A percentile compares a stretch with the other conserved stretches of the same genome.
Conservation (phyloP, 2,797 vertebrate species). For the Enteromius radiatus region DNA sequence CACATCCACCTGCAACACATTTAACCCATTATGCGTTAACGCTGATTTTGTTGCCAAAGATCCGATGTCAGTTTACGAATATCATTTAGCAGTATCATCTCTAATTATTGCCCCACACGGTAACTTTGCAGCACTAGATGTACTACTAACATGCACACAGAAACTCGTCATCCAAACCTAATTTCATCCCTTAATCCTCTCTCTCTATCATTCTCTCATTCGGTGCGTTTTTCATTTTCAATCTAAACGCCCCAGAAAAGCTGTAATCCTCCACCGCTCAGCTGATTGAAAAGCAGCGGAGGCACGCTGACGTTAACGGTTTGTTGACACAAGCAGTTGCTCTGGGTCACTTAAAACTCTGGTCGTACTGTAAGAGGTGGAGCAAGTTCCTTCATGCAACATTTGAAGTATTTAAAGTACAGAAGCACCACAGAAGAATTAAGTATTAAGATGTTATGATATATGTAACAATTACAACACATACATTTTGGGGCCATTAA, state of each 20-base stretch:
- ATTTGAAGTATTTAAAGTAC: not conserved
- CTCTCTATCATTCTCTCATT: slow-evolving; percentile 44
- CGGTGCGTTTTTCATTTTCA: slow-evolving; percentile 39
- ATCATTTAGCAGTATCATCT: not conserved
- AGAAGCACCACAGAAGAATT: not conserved
- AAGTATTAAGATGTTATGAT: not conserved
- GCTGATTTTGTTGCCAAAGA: not conserved
- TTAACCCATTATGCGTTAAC: slow-evolving; percentile 11
- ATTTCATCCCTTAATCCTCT: slow-evolving; percentile 39
- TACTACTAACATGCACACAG: not conserved
- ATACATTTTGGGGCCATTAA: not conserved
- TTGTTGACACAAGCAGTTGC: slow-evolving; percentile 47
- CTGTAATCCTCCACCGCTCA: slow-evolving; percentile 42
- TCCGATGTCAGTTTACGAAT: not conserved
- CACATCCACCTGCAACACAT: slow-evolving; percentile 25
- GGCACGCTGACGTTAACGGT: slow-evolving; percentile 27
- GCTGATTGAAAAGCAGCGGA: slow-evolving; percentile 54
- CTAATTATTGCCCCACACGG: not conserved
- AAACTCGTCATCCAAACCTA: slow-evolving; percentile 21
- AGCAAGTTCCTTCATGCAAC: slow-evolving; percentile 14
- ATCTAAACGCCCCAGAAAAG: slow-evolving; percentile 44
- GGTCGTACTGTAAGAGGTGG: slow-evolving; percentile 12
- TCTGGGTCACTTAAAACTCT: slow-evolving; percentile 11
- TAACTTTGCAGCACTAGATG: not conserved
- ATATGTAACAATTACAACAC: not conserved